Conservation (phyloP, 1,140 invertebrate species). For the Stegodyphus dumicola region DNA sequence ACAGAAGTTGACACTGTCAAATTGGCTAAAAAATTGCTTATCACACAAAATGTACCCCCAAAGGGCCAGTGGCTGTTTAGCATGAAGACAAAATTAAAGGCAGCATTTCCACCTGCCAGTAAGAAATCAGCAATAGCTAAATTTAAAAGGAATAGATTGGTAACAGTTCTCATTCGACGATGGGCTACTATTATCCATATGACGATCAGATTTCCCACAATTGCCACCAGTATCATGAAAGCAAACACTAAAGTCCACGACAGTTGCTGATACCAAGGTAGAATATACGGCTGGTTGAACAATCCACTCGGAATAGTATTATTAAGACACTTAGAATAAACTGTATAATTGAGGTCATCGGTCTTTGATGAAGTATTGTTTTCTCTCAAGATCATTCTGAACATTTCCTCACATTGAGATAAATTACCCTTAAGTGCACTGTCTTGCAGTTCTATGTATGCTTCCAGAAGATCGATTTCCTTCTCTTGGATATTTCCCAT, state of each 20-base stretch:
- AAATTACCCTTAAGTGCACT: not conserved
- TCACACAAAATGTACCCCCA: constrained; percentile 83
- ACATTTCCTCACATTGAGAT: constrained; percentile 25
- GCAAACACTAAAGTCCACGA: constrained; percentile 63
- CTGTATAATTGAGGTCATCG: constrained; percentile 1
- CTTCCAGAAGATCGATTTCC: constrained; percentile 27
- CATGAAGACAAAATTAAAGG: constrained; percentile 71
- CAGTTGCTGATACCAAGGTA: constrained; percentile 58
- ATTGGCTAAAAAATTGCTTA: constrained; percentile 90
- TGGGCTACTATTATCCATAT: constrained; percentile 90
- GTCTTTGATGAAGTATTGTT: not conserved
- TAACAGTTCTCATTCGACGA: constrained; percentile 71
- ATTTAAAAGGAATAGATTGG: constrained; percentile 67
- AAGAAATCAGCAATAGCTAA: constrained; percentile 66
- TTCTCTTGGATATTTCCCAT: constrained; percentile 42
- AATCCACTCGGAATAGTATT: constrained; percentile 12
- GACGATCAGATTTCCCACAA: constrained; percentile 85
- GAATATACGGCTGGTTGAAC: constrained; percentile 38
- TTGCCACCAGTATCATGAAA: constrained; percentile 80
- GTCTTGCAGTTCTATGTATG: constrained; percentile 36
- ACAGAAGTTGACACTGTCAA: constrained; percentile 89
- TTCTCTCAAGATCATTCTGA: not conserved
- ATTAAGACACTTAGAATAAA: constrained; percentile 19
- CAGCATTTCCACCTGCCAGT: constrained; percentile 70
- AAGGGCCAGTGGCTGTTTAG: constrained; percentile 82